A percentile compares a stretch with the other conserved stretches of the same genome.
Evolutionary conservation across 2,797 vertebrate genomes (phyloP).

Genomic region (Myotis pilosus): DNA sequence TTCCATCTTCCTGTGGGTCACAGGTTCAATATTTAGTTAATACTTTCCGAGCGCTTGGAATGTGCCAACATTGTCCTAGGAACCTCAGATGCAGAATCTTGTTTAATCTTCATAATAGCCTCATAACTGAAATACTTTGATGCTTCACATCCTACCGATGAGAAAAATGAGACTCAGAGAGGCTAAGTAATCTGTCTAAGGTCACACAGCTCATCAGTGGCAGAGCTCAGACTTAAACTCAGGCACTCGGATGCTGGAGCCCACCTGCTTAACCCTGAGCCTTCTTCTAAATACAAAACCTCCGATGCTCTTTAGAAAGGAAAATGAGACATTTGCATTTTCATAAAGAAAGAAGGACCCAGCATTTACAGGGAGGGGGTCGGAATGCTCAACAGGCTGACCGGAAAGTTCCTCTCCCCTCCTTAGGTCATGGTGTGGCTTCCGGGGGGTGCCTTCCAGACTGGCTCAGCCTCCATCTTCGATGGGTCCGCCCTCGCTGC

Average conservation of each 20-base stretch:
- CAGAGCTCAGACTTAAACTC: background rate
- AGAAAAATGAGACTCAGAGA: background rate
- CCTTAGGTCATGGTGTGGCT: slow-evolving; percentile 92
- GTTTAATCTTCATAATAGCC: background rate
- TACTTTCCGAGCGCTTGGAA: background rate
- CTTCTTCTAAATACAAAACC: background rate
- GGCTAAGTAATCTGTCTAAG: background rate
- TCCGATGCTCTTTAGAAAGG: background rate
- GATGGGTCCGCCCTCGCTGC: slow-evolving; percentile 88
- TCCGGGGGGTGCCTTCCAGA: slow-evolving; percentile 86
- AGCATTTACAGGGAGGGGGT: background rate
- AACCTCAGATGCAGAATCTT: background rate
- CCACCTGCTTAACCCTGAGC: background rate
- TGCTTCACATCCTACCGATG: background rate
- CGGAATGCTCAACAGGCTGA: background rate
- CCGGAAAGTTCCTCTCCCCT: background rate
- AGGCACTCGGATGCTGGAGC: background rate
- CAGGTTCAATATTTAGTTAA: background rate
- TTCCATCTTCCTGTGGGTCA: background rate
- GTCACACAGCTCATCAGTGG: background rate
- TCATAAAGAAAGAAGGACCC: background rate
- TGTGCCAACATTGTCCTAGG: background rate
- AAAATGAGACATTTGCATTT: background rate
- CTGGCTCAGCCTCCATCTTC: slow-evolving; percentile 85
- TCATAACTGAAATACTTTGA: background rate